These are phyloP conservation scores for Poecile atricapillus DNA, from an alignment of 2,113 vertebrate genomes.

Conservation along the genomic window DNA sequence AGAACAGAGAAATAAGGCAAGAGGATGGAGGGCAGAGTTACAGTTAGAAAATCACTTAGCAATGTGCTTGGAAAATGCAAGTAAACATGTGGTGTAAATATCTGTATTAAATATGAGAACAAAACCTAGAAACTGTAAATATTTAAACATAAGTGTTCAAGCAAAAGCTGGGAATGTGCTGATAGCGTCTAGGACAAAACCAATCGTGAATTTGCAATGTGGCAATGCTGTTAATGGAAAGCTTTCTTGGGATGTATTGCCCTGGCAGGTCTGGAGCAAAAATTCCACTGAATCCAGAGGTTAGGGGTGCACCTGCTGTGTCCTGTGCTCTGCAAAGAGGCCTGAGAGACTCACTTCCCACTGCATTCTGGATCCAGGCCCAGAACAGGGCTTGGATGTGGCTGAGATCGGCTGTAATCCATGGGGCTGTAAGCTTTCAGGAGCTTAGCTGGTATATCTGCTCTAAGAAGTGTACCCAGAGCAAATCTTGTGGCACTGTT, in stretches of 20 bases:
- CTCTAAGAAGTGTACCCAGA: background rate
- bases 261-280: background rate
- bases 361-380: background rate
- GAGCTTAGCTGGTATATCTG: background rate
- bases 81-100: background rate
- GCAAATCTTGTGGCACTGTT: background rate
- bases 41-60: background rate
- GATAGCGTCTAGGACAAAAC: background rate
- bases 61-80: background rate
- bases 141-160: background rate
- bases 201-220: background rate
- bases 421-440: background rate
- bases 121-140: background rate
- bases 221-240: background rate
- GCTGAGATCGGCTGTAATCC: background rate
- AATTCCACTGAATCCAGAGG: background rate
- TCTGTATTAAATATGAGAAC: background rate
- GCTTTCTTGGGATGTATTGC: accelerated
- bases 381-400: background rate
- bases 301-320: background rate
- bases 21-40: background rate
- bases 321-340: background rate
- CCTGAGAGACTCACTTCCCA: background rate
- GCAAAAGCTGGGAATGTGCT: background rate
- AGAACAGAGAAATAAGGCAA: background rate